Percentiles rank a stretch among this genome's conserved stretches.
Evolutionary conservation across 2,888 invertebrate species (phyloP).

Genomic region (Timandra comae): DNA sequence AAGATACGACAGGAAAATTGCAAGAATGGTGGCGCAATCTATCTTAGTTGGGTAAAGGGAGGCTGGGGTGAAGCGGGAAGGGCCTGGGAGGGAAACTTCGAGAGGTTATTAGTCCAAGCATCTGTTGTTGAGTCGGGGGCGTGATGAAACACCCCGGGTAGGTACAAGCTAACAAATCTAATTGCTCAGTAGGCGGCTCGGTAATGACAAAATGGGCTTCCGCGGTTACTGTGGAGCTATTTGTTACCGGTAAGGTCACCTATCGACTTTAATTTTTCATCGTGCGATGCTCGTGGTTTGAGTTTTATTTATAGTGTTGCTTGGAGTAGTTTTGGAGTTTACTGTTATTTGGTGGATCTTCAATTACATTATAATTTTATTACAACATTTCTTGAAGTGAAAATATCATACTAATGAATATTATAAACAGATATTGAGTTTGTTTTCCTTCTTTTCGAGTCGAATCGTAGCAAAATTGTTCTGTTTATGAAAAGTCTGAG

Average conservation of each 20-base stretch:
- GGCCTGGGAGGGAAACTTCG: conserved; percentile 72
- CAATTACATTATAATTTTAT: no score
- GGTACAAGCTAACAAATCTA: conserved; percentile 77
- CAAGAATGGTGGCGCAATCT: conserved; percentile 94
- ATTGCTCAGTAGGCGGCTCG: conserved; percentile 74
- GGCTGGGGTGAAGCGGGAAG: conserved; percentile 57
- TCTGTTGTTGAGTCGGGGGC: conserved; percentile 77
- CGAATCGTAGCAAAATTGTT: no score
- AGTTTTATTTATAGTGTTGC: no score
- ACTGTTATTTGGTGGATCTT: no score
- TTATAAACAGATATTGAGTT: no score
- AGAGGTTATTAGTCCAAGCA: conserved; percentile 79
- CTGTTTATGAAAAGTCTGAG: no score
- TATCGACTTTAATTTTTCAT: no score
- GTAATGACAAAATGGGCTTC: conserved; percentile 69
- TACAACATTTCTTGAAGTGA: no score
- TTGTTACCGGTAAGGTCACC: conserved; percentile 34
- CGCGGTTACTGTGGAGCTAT: conserved; percentile 47
- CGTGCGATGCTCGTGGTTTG: no score
- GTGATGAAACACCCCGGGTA: conserved; percentile 71
- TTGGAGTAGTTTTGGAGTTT: no score
- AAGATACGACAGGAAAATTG: conserved; percentile 95
- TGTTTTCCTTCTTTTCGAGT: no score
- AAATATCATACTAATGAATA: no score
- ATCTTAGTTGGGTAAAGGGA: conserved; percentile 85